Base-by-base conservation (phyloP, 1,140 invertebrate genomes). In the Charaxes varanes region DNA sequence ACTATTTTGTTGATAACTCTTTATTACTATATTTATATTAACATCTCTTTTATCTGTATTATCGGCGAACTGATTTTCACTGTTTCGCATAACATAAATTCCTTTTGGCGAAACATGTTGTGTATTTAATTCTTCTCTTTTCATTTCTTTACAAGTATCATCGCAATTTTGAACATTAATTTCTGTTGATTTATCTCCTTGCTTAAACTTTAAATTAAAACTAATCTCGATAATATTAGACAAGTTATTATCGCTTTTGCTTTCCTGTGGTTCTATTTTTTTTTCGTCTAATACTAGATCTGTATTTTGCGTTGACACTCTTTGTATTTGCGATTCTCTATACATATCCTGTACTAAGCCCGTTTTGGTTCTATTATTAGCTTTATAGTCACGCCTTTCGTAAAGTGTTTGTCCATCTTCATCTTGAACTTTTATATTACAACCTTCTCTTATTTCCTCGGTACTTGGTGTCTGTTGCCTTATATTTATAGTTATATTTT, bases 181-280 rank as follows among this genome's bases (percentile, higher is more conserved):
- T 36, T 61, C 53, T 17, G 45, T 57, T 3, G 36, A 51, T 49
- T 60, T 65, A 18, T 72, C 62, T 3, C 51, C 59, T 46, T 68
- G 54, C 27, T 58, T 64, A 3, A 72, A 46, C 51, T 69, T 70
- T 4, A 72, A 33, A 26, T 61, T 65, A 14, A 78, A 64, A 41
- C 65, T 62, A 6, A 78, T 68, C 56, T 77, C 68, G 24, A 77
- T 55, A 11, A 65, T 35, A 50, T 73, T 65, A 4, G 56, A 36
- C 12, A 70, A 6, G 30, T 58, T 69, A 7, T 18, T 22, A 7
- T 52, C 50, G 26, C 60, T 63, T 43, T 52, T 59, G 8, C 10
- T 30, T 21, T 36, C 43, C 12, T 43, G 34, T 8, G 19, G 12
- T 40, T 62, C 41, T 15, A 19, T 8, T 21, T 12, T 3, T 10